Evolutionary conservation across 1,140 invertebrate genomes (phyloP).

Genomic region (Reticulitermes speratus): DNA sequence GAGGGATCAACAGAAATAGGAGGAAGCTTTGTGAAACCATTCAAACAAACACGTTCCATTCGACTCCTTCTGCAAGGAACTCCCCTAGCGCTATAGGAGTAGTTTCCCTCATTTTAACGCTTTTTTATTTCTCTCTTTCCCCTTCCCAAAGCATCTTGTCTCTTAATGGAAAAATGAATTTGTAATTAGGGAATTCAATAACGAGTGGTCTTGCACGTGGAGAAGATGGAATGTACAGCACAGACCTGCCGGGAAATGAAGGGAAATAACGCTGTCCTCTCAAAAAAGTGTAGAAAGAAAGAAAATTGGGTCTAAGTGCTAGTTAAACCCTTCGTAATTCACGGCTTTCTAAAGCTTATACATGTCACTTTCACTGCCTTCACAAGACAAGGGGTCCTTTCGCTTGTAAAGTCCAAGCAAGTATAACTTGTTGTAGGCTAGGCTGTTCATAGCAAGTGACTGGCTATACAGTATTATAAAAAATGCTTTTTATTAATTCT

Average conservation of each 20-base stretch:
- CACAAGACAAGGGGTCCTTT: neutral
- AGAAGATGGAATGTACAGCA: neutral
- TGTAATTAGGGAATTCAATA: conserved; percentile 31
- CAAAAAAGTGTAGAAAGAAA: neutral
- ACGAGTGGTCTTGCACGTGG: neutral
- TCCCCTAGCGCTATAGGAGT: neutral
- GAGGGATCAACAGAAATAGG: conserved; percentile 20
- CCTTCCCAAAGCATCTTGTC: conserved; percentile 20
- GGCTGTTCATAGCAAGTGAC: too few species aligned
- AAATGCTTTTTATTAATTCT: too few species aligned
- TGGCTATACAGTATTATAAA: too few species aligned
- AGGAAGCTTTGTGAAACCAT: conserved; percentile 27
- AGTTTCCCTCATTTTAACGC: conserved; percentile 10
- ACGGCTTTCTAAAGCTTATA: conserved; percentile 23
- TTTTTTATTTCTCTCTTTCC: conserved; percentile 13
- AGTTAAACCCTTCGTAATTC: conserved; percentile 29
- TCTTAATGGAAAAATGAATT: conserved; percentile 33
- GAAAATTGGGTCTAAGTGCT: conserved; percentile 29
- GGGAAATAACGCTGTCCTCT: neutral
- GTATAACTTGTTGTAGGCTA: too few species aligned
- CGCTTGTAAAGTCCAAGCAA: too few species aligned
- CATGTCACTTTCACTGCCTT: conserved; percentile 18
- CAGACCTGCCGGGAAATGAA: too few species aligned
- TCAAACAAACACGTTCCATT: conserved; percentile 27
- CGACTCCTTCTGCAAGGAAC: neutral